Evolutionary conservation across 2,113 vertebrate genomes (phyloP).

Genomic region (Fulmarus glacialis): DNA sequence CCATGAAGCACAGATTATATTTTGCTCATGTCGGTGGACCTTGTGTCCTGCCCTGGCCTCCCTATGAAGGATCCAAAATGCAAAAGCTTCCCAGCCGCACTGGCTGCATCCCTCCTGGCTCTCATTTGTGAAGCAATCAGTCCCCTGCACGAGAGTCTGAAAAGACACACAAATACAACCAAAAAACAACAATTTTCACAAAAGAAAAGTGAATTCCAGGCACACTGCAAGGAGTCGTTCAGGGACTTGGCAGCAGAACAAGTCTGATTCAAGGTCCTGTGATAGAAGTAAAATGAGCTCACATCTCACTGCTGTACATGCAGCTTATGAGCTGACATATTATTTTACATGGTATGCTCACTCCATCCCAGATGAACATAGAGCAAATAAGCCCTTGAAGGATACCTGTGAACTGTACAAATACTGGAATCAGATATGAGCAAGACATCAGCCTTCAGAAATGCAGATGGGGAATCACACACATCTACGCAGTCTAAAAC

Average conservation of each 20-base stretch:
- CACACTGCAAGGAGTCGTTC: neutral
- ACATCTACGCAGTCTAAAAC: neutral
- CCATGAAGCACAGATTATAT: neutral
- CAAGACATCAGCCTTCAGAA: conserved; percentile 26
- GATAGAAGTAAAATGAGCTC: conserved; percentile 27
- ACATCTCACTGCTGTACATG: neutral
- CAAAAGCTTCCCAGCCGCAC: neutral
- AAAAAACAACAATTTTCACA: neutral
- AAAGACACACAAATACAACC: neutral
- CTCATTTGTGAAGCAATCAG: neutral
- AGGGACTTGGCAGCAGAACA: conserved; percentile 39
- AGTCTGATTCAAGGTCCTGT: conserved; percentile 27
- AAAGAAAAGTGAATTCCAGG: conserved; percentile 23
- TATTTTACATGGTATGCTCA: conserved; percentile 59
- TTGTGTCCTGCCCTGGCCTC: neutral
- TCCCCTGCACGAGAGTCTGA: neutral
- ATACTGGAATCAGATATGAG: neutral
- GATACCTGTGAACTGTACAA: conserved; percentile 40
- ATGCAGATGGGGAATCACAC: neutral
- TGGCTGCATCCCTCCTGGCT: neutral
- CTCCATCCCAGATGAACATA: conserved; percentile 50
- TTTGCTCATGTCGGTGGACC: neutral
- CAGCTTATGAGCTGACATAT: conserved; percentile 56
- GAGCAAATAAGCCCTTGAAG: conserved; percentile 63
- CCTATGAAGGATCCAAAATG: neutral